These are phyloP conservation scores for Notothenia rossii DNA, from an alignment of 2,113 vertebrate genomes.

Conservation along the genomic window DNA sequence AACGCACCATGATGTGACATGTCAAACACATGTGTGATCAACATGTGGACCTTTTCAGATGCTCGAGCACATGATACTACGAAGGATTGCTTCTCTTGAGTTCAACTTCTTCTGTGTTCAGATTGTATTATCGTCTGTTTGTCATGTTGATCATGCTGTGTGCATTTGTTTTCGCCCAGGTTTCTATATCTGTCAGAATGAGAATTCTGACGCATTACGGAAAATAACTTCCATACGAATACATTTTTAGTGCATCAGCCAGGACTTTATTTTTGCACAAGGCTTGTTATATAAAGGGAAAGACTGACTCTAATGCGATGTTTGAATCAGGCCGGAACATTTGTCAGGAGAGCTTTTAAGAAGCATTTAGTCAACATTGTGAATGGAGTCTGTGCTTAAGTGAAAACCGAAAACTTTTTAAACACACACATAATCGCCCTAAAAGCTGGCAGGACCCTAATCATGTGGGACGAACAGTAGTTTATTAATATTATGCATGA, in stretches of 20 bases:
- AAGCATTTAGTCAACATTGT: background rate
- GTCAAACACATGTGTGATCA: constrained; percentile 2
- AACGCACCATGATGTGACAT: background rate
- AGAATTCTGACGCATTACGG: background rate
- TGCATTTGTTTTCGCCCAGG: background rate
- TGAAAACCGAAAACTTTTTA: background rate
- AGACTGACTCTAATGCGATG: constrained; percentile 2
- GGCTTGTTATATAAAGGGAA: background rate
- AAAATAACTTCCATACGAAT: background rate
- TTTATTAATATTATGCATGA: constrained; percentile 40
- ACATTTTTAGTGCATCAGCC: background rate
- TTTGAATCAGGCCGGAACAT: background rate
- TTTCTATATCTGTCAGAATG: background rate
- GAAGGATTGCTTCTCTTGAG: background rate
- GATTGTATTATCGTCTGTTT: background rate
- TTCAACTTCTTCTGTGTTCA: background rate
- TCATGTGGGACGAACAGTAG: constrained; percentile 29
- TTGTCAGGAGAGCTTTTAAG: background rate
- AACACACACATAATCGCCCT: background rate
- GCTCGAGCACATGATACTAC: background rate
- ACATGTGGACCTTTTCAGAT: background rate
- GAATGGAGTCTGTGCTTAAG: background rate
- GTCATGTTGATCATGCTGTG: background rate
- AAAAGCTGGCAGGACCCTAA: constrained; percentile 3
- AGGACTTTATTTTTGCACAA: background rate